Conservation (phyloP, 2,888 invertebrate species). For the Trissolcus brochymenae region DNA sequence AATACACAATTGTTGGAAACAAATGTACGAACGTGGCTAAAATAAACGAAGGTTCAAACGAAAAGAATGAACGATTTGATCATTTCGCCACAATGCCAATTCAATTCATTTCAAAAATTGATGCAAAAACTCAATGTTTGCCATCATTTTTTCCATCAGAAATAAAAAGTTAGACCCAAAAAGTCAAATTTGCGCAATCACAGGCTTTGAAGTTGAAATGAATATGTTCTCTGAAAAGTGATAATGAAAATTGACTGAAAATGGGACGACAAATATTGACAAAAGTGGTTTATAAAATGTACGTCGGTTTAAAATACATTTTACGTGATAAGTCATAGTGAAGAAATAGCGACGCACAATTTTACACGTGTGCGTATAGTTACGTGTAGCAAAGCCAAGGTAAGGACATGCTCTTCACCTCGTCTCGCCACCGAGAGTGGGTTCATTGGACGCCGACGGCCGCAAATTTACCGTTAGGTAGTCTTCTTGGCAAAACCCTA, state of each 20-base stretch:
- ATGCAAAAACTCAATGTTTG: too few relatives aligned
- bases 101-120: too few relatives aligned
- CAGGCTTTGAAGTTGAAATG: neutral
- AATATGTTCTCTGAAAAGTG: neutral
- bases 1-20: neutral
- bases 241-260: constrained; percentile 5
- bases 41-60: too few relatives aligned
- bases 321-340: constrained; percentile 47
- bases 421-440: constrained; percentile 70
- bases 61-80: too few relatives aligned
- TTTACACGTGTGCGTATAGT: constrained; percentile 54
- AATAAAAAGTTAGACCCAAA: neutral
- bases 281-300: constrained; percentile 22
- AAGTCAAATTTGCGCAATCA: neutral
- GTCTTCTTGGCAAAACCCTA: constrained; percentile 75
- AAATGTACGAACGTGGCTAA: neutral
- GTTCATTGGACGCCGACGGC: constrained; percentile 77
- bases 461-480: constrained; percentile 76
- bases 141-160: too few relatives aligned
- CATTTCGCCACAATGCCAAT: too few relatives aligned
- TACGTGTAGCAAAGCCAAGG: constrained; percentile 58
- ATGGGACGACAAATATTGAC: constrained; percentile 8
- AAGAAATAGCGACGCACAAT: constrained; percentile 51
- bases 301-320: constrained; percentile 15
- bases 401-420: constrained; percentile 61